Evolutionary conservation across 2,113 vertebrate species (phyloP).

Genomic region (Cinclus mexicanus): DNA sequence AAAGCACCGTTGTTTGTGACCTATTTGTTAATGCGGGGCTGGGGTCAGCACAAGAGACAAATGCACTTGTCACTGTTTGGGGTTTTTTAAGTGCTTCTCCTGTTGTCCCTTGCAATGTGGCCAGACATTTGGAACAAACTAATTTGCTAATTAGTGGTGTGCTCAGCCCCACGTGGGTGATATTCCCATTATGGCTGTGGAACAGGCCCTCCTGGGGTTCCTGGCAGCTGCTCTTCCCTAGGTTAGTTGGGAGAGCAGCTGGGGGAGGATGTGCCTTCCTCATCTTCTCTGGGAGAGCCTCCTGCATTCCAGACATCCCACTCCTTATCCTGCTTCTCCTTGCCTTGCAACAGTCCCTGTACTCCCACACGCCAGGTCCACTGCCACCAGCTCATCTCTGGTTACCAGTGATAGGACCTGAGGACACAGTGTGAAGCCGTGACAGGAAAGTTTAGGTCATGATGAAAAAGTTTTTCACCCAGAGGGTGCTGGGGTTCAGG

Average conservation of each 20-base stretch:
- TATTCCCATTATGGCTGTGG: not conserved
- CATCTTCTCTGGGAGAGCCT: not conserved
- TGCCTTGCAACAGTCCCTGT: not conserved
- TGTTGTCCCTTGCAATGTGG: not conserved
- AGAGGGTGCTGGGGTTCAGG: not conserved
- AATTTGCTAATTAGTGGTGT: constrained; percentile 61
- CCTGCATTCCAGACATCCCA: not conserved
- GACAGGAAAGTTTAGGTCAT: not conserved
- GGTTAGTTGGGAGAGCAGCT: not conserved
- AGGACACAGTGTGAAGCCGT: rapidly evolving
- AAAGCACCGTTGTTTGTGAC: constrained; percentile 43
- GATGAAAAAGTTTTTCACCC: not conserved
- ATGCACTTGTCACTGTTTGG: not conserved
- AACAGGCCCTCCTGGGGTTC: constrained; percentile 10
- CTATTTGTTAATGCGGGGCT: constrained; percentile 46
- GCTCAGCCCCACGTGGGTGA: not conserved
- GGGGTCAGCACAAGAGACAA: constrained; percentile 17
- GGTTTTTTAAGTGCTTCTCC: not conserved
- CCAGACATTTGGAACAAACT: constrained; percentile 46
- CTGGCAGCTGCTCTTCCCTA: not conserved
- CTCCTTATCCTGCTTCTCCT: not conserved
- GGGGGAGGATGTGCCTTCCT: not conserved
- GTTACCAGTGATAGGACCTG: not conserved
- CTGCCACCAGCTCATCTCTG: not conserved
- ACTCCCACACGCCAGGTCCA: rapidly evolving